These are phyloP conservation scores for Nettapus auritus DNA, from an alignment of 2,113 vertebrate genomes.

Conservation along the genomic window DNA sequence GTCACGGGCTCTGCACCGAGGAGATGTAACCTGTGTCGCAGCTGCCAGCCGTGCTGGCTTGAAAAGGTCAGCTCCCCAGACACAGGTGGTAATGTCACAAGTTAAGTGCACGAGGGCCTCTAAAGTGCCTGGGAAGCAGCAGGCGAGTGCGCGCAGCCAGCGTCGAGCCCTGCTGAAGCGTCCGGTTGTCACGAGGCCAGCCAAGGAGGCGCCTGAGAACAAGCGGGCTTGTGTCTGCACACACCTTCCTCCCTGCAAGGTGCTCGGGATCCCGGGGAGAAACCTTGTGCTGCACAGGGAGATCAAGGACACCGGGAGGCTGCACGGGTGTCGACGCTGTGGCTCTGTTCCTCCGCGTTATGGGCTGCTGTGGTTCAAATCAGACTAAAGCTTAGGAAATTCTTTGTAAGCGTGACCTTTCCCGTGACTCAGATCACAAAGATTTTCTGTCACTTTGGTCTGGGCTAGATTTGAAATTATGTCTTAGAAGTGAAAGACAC, in stretches of 20 bases:
- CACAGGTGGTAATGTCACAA: not conserved
- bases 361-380: not conserved
- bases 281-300: accelerated
- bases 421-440: not conserved
- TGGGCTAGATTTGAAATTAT: conserved; percentile 29
- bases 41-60: not conserved
- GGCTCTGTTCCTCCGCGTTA: not conserved
- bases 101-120: not conserved
- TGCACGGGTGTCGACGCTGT: not conserved
- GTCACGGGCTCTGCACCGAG: not conserved
- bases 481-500: conserved; percentile 24
- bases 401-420: conserved; percentile 15
- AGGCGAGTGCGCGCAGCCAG: not conserved
- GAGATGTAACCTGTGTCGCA: conserved; percentile 21
- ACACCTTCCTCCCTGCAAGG: not conserved
- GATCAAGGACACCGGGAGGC: not conserved
- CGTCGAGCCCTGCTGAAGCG: not conserved
- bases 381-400: not conserved
- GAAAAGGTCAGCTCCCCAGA: conserved; percentile 63
- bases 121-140: not conserved
- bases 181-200: not conserved
- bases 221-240: not conserved
- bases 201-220: not conserved
- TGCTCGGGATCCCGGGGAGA: not conserved
- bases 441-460: conserved; percentile 53